These are phyloP conservation scores for Zaprionus lachaisei DNA, from an alignment of 1,140 invertebrate species.

Conservation along the genomic window DNA sequence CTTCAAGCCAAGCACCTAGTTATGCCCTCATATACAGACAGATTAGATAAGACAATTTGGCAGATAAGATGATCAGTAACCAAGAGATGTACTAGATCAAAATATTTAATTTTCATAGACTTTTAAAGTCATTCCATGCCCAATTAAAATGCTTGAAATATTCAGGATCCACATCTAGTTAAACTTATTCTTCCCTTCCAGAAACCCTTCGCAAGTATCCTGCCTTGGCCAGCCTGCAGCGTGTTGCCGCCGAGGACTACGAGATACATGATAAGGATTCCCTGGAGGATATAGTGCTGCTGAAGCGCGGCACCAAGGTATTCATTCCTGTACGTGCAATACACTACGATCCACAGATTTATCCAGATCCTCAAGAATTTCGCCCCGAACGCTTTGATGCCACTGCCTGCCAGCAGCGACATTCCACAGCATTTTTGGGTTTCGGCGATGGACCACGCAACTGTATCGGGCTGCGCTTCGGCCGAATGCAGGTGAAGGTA, in stretches of 20 bases:
- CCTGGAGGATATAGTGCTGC: slow-evolving; percentile 37
- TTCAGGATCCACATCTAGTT: background rate
- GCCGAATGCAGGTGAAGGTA: slow-evolving; percentile 61
- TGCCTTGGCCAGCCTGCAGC: slow-evolving; percentile 84
- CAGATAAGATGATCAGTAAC: background rate
- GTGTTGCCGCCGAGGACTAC: slow-evolving; percentile 85
- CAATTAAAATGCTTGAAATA: no score
- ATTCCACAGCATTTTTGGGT: slow-evolving; percentile 86
- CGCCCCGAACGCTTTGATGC: slow-evolving; percentile 44
- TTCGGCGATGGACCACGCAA: slow-evolving; percentile 90
- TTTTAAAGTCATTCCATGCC: no score
- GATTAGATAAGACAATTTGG: background rate
- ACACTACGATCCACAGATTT: slow-evolving; percentile 51
- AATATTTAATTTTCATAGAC: no score
- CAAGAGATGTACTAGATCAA: no score
- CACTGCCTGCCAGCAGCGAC: slow-evolving; percentile 25
- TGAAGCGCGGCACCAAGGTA: slow-evolving; percentile 85
- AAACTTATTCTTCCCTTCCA: background rate
- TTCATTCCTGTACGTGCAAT: slow-evolving; percentile 56
- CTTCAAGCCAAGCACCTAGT: no score
- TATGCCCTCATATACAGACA: no score
- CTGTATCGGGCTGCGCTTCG: slow-evolving; percentile 85
- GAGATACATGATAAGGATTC: slow-evolving; percentile 67
- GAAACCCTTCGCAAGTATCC: slow-evolving; percentile 87
- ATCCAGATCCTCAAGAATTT: slow-evolving; percentile 40